Evolutionary conservation across 2,113 vertebrate genomes (phyloP), one percentile per base, ranked within the genome.

Genomic region (Ardeotis arabs): DNA sequence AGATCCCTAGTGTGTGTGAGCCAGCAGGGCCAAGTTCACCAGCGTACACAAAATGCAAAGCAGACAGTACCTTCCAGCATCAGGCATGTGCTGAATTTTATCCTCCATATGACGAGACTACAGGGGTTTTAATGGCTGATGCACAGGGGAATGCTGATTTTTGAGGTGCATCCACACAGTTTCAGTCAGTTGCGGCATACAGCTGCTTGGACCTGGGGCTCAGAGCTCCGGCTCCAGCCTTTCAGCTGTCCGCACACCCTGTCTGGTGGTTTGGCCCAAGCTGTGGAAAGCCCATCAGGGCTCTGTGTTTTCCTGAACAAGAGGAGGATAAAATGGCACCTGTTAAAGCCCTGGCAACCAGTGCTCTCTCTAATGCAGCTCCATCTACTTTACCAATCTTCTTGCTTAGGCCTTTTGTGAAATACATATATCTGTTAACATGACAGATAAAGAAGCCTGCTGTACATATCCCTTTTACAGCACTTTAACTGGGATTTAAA

Each of bases 161-260:
- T 62, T 76, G 55, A 58, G n/a, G 16, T 47, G 5, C 12, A 50
- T 16, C 24, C 37, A 41, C 5, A n/a, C 22, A 50, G 41, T 9
- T 87, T 25, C 39, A 35, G 14, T 39, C 0, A 45, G 3, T 49
- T 72, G 44, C 29, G 39, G 2, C 23, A 22, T 21, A 10, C 7
- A 45, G 7, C 18, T 81, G 12, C 9, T 60, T 58, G 27, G 50
- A 44, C 4, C 27, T 11, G 8, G 22, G 27, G 10, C 5, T 87
- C 77, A 50, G 55, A 56, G 11, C 6, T 76, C 35, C 41, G 22
- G 13, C 16, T 39, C 8, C 39, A 60, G 25, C 17, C 9, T 75
- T 18, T 14, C 16, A 14, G 12, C 14, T 47, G 17, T 50, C 29
- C 5, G 45, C 31, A 52, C 0, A 0, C 5, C 6, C 63, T 41